phyloP scores from a whole-genome alignment of 2,113 vertebrate genomes.

The Hipposideros armiger region DNA sequence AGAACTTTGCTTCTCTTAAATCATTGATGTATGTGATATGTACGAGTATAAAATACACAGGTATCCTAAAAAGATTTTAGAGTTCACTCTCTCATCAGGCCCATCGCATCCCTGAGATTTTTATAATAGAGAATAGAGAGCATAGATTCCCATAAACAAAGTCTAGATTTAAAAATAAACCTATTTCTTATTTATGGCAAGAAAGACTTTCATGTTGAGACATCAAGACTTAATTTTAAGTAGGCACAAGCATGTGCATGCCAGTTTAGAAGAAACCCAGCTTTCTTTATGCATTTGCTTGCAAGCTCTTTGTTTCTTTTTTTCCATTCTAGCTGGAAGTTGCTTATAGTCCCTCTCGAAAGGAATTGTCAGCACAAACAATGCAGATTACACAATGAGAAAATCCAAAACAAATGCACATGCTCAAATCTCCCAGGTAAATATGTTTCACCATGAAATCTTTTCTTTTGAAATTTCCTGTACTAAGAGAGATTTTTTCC shows the following conservation, averaged over 20 bases:
- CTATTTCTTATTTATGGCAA: neutral
- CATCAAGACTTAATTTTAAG: conserved; percentile 1
- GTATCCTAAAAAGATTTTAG: neutral
- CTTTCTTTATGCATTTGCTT: conserved; percentile 6
- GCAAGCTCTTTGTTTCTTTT: conserved; percentile 61
- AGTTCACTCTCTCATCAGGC: neutral
- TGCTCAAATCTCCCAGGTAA: conserved; percentile 43
- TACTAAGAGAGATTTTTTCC: conserved; percentile 26
- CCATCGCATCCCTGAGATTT: neutral
- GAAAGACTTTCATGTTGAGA: neutral
- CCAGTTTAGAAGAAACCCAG: neutral
- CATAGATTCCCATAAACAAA: neutral
- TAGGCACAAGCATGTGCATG: neutral
- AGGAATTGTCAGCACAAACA: conserved; percentile 65
- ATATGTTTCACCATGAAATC: neutral
- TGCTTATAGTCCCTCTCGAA: conserved; percentile 36
- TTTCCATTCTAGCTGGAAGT: conserved; percentile 25
- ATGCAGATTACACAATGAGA: conserved; percentile 50
- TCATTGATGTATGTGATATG: neutral
- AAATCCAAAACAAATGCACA: conserved; percentile 4
- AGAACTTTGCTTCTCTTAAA: neutral
- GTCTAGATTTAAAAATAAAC: neutral
- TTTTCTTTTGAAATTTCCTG: conserved; percentile 35
- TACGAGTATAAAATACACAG: neutral
- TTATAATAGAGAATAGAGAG: neutral